Conservation (phyloP, 2,888 invertebrate genomes). For the Tubiluchus corallicola region DNA sequence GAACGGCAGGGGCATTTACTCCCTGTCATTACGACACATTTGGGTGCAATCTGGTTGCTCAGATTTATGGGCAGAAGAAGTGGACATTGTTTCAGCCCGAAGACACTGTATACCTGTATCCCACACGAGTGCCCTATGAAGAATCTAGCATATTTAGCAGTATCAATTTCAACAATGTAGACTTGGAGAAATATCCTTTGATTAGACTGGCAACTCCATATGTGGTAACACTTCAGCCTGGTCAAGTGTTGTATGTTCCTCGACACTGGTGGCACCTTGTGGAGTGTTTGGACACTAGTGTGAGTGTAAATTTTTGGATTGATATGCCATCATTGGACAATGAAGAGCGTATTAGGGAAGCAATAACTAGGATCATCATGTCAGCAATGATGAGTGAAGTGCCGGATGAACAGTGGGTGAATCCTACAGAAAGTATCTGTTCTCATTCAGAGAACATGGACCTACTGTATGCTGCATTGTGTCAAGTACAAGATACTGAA, state of each 20-base stretch:
- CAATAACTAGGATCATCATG: background rate
- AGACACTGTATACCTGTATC: slow-evolving; percentile 41
- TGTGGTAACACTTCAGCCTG: slow-evolving; percentile 50
- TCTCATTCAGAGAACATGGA: too few species aligned
- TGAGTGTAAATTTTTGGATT: slow-evolving; percentile 54
- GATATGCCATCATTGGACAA: slow-evolving; percentile 36
- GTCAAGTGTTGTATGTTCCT: slow-evolving; percentile 73
- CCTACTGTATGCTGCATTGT: too few species aligned
- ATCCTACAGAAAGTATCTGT: background rate
- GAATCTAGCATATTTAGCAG: slow-evolving; percentile 82
- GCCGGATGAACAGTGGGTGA: background rate
- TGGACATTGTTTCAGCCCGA: slow-evolving; percentile 81
- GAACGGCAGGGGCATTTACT: slow-evolving; percentile 67
- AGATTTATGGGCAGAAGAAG: slow-evolving; percentile 70
- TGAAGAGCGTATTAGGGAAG: background rate
- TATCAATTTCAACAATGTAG: slow-evolving; percentile 55
- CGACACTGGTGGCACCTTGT: slow-evolving; percentile 96
- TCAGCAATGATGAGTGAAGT: background rate
- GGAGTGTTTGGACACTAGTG: slow-evolving; percentile 39
- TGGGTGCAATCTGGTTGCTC: slow-evolving; percentile 77
- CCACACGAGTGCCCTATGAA: slow-evolving; percentile 79
- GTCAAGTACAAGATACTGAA: too few species aligned
- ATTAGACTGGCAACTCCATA: slow-evolving; percentile 26
- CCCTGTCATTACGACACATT: slow-evolving; percentile 87
- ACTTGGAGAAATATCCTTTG: slow-evolving; percentile 18